These are phyloP conservation scores for Herpetotheres cachinnans DNA, from an alignment of 2,113 vertebrate species.

Conservation along the genomic window DNA sequence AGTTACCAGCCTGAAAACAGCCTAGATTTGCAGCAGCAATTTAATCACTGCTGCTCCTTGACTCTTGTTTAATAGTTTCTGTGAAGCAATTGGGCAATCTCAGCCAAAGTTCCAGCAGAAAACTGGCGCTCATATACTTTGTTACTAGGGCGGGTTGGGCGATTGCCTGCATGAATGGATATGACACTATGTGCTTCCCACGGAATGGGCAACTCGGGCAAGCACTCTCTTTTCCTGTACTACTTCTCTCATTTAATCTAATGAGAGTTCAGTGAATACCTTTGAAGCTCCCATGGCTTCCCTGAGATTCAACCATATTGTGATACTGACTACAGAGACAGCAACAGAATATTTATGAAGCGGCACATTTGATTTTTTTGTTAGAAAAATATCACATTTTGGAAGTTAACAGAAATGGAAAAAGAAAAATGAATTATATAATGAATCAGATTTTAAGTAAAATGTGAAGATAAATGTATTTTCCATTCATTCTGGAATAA, in stretches of 20 bases:
- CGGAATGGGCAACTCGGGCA: background rate
- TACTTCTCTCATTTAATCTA: background rate
- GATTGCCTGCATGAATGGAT: background rate
- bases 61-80: background rate
- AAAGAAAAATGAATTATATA: background rate
- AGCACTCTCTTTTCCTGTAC: background rate
- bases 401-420: background rate
- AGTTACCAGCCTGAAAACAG: background rate
- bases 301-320: background rate
- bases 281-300: background rate
- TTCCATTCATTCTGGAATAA: background rate
- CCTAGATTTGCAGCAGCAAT: background rate
- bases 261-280: background rate
- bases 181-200: background rate
- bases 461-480: background rate
- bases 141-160: fast-evolving
- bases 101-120: background rate
- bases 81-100: background rate
- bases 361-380: background rate
- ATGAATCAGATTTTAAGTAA: background rate
- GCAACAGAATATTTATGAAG: background rate
- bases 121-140: background rate
- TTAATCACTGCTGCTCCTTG: background rate
- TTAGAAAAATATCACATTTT: background rate
- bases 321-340: background rate